phyloP scores from a whole-genome alignment of 1,140 invertebrate genomes.

The Listronotus bonariensis region DNA sequence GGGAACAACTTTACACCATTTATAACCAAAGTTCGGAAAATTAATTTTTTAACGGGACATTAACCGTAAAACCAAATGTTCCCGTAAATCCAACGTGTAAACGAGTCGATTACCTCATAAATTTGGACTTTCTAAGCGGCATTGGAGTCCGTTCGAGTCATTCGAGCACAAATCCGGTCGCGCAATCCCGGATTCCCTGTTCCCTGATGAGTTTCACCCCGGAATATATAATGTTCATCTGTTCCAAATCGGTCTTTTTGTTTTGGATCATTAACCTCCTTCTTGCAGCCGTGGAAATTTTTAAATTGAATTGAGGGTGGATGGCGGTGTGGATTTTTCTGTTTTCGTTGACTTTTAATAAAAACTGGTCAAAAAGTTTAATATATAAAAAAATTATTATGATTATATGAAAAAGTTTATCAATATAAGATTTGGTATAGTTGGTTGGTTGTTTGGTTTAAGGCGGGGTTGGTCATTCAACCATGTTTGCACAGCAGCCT shows the following conservation, averaged over 20 bases:
- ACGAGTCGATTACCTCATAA: conserved; percentile 10
- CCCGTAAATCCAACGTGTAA: not conserved
- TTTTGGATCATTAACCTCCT: conserved; percentile 31
- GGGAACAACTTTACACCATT: too few species aligned
- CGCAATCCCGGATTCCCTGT: not conserved
- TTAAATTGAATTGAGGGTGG: conserved; percentile 22
- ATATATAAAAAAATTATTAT: too few species aligned
- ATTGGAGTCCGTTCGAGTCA: not conserved
- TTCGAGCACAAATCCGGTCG: conserved; percentile 21
- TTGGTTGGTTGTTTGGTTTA: too few species aligned
- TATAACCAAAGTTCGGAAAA: too few species aligned
- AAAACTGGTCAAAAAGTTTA: too few species aligned
- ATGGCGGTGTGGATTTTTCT: conserved; percentile 2
- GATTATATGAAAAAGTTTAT: too few species aligned
- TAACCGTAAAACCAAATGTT: too few species aligned
- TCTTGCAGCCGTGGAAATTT: conserved; percentile 10
- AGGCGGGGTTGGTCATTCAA: too few species aligned
- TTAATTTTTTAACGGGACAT: too few species aligned
- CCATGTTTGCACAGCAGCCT: too few species aligned
- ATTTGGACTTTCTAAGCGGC: conserved; percentile 2
- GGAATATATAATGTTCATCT: conserved; percentile 33
- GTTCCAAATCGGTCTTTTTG: conserved; percentile 30
- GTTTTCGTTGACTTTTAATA: not conserved
- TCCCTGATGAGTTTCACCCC: conserved; percentile 27
- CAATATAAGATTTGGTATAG: too few species aligned